A percentile compares a stretch with the other conserved stretches of the same genome.
phyloP scores from a whole-genome alignment of 2,888 invertebrate genomes.

The Sisyra terminalis region DNA sequence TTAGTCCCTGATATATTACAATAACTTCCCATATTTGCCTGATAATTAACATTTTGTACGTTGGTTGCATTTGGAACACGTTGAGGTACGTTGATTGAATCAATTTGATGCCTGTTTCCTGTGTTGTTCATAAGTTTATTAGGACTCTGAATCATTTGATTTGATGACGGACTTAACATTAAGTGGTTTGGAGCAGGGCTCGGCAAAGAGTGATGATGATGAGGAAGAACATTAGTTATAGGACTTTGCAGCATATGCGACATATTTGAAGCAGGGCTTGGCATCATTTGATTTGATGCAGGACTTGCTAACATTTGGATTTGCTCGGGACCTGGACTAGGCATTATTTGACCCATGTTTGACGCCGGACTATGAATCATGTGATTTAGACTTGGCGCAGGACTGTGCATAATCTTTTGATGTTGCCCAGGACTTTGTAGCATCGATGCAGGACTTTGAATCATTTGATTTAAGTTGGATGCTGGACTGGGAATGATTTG shows the following conservation, averaged over 20 bases:
- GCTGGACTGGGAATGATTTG: slow-evolving; percentile 10
- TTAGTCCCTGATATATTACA: no score
- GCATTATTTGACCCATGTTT: slow-evolving; percentile 12
- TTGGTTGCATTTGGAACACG: no score
- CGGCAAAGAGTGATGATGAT: no score
- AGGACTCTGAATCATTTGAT: no score
- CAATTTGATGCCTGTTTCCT: no score
- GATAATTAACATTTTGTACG: no score
- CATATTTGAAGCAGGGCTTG: slow-evolving; percentile 6
- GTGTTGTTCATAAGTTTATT: no score
- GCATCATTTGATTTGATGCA: slow-evolving; percentile 13
- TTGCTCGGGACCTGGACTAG: slow-evolving; percentile 13
- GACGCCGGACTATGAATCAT: slow-evolving; percentile 14
- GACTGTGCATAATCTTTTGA: slow-evolving; percentile 16
- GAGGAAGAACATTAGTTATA: no score
- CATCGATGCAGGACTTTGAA: slow-evolving; percentile 18
- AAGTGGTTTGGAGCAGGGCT: no score
- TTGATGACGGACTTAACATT: no score
- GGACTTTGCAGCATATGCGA: slow-evolving; percentile 17
- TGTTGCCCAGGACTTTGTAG: slow-evolving; percentile 14
- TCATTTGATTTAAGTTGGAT: slow-evolving; percentile 14
- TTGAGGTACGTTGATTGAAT: no score
- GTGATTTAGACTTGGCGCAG: slow-evolving; percentile 15
- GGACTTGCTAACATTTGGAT: slow-evolving; percentile 18
- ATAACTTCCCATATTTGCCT: no score